Conservation (phyloP, 2,797 vertebrate species). For the Salmo trutta region DNA sequence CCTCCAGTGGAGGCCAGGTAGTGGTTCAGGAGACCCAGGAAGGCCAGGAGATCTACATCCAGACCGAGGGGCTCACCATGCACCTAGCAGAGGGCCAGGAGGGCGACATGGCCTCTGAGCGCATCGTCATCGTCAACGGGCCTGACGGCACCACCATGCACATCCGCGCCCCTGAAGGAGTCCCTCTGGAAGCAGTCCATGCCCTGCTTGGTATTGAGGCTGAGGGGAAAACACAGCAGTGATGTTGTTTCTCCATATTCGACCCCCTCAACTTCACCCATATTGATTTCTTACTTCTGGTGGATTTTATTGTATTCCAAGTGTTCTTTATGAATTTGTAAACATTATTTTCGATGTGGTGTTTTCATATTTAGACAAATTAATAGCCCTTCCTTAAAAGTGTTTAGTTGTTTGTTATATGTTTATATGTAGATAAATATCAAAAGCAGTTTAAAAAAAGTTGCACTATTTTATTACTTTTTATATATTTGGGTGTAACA, state of each 20-base stretch:
- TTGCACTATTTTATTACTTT: conserved; percentile 84
- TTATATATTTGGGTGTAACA: conserved; percentile 67
- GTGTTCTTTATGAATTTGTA: conserved; percentile 71
- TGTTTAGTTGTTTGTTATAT: conserved; percentile 57
- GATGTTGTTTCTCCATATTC: conserved; percentile 14
- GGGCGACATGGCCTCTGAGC: conserved; percentile 71
- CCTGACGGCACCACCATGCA: conserved; percentile 78
- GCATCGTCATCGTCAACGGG: conserved; percentile 75
- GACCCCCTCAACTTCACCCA: neutral
- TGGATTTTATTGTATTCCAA: conserved; percentile 55
- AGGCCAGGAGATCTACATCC: conserved; percentile 78
- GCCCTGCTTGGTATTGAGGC: conserved; percentile 79
- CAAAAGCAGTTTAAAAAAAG: conserved; percentile 66
- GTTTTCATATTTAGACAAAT: conserved; percentile 36
- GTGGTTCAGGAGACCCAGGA: conserved; percentile 74
- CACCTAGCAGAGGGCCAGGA: conserved; percentile 68
- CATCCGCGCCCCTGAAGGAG: conserved; percentile 73
- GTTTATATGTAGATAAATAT: conserved; percentile 77
- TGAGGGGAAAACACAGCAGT: conserved; percentile 52
- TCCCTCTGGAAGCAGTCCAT: conserved; percentile 78
- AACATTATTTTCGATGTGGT: conserved; percentile 41
- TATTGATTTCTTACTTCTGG: neutral
- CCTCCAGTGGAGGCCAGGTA: neutral
- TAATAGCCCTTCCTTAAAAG: conserved; percentile 39
- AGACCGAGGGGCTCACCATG: conserved; percentile 78